A percentile compares a stretch with the other conserved stretches of the same genome.
Conservation (phyloP, 1,140 invertebrate genomes). For the Drosophila bocki region DNA sequence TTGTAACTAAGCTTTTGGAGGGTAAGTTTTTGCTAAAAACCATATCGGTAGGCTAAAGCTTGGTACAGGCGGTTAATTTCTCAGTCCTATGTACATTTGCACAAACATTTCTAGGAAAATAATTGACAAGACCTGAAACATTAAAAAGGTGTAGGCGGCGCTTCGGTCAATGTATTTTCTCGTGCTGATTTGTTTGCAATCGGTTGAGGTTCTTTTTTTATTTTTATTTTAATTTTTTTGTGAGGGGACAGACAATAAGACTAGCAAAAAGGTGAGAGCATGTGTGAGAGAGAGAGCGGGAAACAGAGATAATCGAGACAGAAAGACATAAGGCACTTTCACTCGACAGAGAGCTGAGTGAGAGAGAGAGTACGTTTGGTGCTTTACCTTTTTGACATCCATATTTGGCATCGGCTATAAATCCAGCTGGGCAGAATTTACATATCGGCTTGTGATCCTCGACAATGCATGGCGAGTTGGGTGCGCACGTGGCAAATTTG, state of each 20-base stretch:
- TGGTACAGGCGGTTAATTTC: constrained; percentile 47
- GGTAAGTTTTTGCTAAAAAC: constrained; percentile 28
- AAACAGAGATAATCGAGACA: constrained; percentile 77
- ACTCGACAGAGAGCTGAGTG: constrained; percentile 68
- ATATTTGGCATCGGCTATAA: constrained; percentile 94
- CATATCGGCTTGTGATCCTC: constrained; percentile 96
- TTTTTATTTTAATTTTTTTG: constrained; percentile 20
- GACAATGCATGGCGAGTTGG: constrained; percentile 94
- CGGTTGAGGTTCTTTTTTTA: constrained; percentile 9
- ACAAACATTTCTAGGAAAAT: constrained; percentile 52
- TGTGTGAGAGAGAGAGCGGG: constrained; percentile 67
- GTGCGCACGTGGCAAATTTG: constrained; percentile 90
- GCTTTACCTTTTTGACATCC: constrained; percentile 96
- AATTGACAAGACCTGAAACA: constrained; percentile 38
- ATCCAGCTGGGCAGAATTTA: constrained; percentile 97
- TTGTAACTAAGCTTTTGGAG: constrained; percentile 52
- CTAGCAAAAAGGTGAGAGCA: constrained; percentile 76
- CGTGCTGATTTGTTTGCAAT: constrained; percentile 23
- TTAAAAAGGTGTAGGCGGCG: constrained; percentile 19
- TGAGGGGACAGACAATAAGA: constrained; percentile 69
- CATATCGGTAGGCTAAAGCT: constrained; percentile 37
- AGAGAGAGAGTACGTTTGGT: constrained; percentile 75
- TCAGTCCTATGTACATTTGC: constrained; percentile 72
- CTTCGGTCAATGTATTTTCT: constrained; percentile 55
- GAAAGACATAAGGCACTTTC: constrained; percentile 72